Percentiles rank a stretch among this genome's conserved stretches.
These are phyloP conservation scores for Drosophila picticornis DNA, from an alignment of 2,888 invertebrate species.

Conservation along the genomic window DNA sequence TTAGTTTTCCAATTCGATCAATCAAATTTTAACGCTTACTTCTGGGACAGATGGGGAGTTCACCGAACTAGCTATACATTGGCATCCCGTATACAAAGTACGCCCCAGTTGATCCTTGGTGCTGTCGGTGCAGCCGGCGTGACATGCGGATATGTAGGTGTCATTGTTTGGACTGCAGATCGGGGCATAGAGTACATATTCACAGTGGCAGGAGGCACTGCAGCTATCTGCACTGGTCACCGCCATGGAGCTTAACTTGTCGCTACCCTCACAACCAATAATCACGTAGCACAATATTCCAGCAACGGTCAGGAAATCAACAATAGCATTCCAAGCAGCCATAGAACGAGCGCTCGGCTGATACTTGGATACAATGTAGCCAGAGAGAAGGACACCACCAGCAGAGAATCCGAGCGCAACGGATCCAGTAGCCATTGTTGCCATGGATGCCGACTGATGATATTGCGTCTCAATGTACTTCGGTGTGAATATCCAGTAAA, in stretches of 20 bases:
- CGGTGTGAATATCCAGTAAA: conserved; percentile 92
- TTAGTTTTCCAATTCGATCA: not conserved
- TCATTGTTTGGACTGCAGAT: conserved; percentile 88
- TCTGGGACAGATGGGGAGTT: conserved; percentile 8
- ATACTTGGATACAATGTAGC: conserved; percentile 88
- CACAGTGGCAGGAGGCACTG: conserved; percentile 89
- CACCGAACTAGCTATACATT: conserved; percentile 46
- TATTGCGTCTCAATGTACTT: conserved; percentile 94
- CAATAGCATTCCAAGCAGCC: conserved; percentile 89
- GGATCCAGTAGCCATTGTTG: conserved; percentile 90
- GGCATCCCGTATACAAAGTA: conserved; percentile 54
- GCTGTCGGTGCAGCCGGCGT: conserved; percentile 88
- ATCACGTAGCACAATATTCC: conserved; percentile 88
- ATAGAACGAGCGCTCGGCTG: conserved; percentile 88
- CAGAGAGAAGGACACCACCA: conserved; percentile 88
- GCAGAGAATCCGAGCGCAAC: conserved; percentile 89
- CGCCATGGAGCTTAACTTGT: conserved; percentile 70
- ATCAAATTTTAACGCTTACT: conserved; percentile 15
- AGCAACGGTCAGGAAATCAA: conserved; percentile 87
- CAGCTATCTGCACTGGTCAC: conserved; percentile 83
- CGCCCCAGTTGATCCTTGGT: conserved; percentile 46
- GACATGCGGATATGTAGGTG: conserved; percentile 91
- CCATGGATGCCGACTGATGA: conserved; percentile 89
- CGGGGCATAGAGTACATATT: conserved; percentile 90
- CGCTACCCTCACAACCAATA: conserved; percentile 88